Conservation (phyloP, 2,888 invertebrate genomes). For the Ellobium chinense region DNA sequence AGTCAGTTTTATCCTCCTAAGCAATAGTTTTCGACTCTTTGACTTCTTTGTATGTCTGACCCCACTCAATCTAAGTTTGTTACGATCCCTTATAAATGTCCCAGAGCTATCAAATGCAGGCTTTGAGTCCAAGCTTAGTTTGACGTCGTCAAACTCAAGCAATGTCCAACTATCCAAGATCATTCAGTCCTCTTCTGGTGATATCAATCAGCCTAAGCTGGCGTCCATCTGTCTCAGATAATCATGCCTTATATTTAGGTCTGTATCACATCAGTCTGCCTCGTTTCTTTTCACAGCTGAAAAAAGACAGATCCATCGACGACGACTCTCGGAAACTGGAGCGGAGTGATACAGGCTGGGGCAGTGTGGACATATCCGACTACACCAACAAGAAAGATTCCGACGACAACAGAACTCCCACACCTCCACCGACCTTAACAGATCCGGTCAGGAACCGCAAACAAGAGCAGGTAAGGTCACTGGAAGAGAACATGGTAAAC, state of each 20-base stretch:
- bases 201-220: not conserved
- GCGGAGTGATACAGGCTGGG: constrained; percentile 37
- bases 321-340: constrained; percentile 9
- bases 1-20: too few species aligned
- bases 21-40: too few species aligned
- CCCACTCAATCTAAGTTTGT: too few species aligned
- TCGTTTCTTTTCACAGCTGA: not conserved
- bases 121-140: too few species aligned
- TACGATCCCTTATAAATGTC: too few species aligned
- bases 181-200: too few species aligned
- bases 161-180: too few species aligned
- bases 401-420: constrained; percentile 31
- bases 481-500: too few species aligned
- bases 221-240: not conserved
- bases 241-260: not conserved
- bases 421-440: constrained; percentile 38
- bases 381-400: constrained; percentile 35
- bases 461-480: constrained; percentile 22
- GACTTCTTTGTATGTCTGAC: too few species aligned
- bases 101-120: too few species aligned
- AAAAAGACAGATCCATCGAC: not conserved
- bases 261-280: too few species aligned
- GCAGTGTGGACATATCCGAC: constrained; percentile 45
- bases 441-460: not conserved
- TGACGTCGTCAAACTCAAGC: too few species aligned